Evolutionary conservation across 2,888 invertebrate genomes (phyloP).

Genomic region (Aleiodes alternator): DNA sequence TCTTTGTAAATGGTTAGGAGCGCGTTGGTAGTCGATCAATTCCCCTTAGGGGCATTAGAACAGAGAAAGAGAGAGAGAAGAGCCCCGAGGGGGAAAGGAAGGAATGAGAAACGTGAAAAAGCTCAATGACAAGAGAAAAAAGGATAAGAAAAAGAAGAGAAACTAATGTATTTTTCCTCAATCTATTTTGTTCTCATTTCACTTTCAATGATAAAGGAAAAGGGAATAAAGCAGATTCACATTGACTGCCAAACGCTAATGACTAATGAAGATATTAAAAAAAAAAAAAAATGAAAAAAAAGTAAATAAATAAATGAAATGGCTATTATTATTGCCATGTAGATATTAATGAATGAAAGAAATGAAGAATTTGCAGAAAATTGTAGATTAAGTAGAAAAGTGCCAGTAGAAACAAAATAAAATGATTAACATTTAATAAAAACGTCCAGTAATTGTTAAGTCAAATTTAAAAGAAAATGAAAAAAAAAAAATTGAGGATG

Average conservation of each 20-base stretch:
- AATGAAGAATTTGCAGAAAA: constrained; percentile 57
- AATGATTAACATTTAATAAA: constrained; percentile 64
- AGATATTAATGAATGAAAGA: constrained; percentile 25
- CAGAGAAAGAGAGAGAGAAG: background rate
- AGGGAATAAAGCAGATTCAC: background rate
- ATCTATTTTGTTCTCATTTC: background rate
- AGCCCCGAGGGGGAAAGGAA: background rate
- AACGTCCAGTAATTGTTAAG: constrained; percentile 75
- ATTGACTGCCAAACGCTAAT: constrained; percentile 27
- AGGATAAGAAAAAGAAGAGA: background rate
- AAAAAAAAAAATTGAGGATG: constrained; percentile 45
- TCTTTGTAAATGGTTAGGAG: constrained; percentile 1
- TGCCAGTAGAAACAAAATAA: constrained; percentile 72
- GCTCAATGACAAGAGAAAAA: background rate
- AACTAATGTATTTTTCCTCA: constrained; percentile 7
- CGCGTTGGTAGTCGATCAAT: constrained; percentile 36
- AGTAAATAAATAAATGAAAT: constrained; percentile 11
- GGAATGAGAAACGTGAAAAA: background rate
- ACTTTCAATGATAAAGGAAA: background rate
- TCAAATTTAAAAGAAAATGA: constrained; percentile 49
- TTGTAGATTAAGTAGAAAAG: constrained; percentile 72
- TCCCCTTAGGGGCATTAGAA: constrained; percentile 10
- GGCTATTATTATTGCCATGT: constrained; percentile 16
- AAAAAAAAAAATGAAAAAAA: too few species aligned
- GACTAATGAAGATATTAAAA: constrained; percentile 17